Conservation (phyloP, 2,113 vertebrate species). For the Mormyrus lacerda region DNA sequence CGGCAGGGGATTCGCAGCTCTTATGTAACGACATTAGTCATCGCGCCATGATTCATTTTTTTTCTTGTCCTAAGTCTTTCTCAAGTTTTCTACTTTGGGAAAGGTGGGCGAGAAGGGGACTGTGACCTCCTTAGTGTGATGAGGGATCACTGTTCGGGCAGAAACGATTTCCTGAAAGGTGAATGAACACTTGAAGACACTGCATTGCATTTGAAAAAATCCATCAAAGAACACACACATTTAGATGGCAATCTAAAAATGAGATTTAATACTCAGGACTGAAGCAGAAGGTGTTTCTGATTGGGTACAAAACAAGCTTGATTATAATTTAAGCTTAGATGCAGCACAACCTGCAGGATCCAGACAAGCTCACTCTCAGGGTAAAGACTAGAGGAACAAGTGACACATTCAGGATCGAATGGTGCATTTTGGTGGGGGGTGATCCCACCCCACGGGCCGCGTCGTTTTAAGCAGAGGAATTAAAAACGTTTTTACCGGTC, state of each 20-base stretch:
- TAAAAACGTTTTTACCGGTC: background rate
- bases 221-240: background rate
- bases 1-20: slow-evolving; percentile 46
- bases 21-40: slow-evolving; percentile 61
- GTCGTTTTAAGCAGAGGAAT: background rate
- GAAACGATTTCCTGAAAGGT: background rate
- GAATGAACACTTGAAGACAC: background rate
- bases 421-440: background rate
- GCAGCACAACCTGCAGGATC: background rate
- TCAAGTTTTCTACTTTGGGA: slow-evolving; percentile 11
- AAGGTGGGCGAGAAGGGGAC: background rate
- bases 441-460: background rate
- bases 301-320: background rate
- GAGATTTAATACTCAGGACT: background rate
- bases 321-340: background rate
- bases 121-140: slow-evolving; percentile 5
- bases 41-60: slow-evolving; percentile 45
- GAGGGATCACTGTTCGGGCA: background rate
- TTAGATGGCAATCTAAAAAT: background rate
- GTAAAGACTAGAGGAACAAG: background rate
- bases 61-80: slow-evolving; percentile 2
- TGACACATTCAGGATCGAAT: background rate
- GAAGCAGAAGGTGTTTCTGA: background rate
- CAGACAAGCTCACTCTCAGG: background rate
- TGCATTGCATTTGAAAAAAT: background rate